Evolutionary conservation across 2,797 vertebrate genomes (phyloP).

Genomic region (Sarcoramphus papa): DNA sequence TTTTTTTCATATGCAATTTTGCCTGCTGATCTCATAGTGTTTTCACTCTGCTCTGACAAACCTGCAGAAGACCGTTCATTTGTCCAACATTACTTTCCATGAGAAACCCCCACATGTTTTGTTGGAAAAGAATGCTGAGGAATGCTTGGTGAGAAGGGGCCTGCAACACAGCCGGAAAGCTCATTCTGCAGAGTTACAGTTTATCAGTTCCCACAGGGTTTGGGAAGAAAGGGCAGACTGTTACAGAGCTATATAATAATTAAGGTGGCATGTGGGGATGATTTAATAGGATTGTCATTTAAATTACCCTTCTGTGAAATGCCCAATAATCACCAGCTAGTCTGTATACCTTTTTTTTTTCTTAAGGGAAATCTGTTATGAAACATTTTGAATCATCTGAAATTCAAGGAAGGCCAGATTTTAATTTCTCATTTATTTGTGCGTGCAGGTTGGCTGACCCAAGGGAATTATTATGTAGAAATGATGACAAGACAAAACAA

Average conservation of each 20-base stretch:
- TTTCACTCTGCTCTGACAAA: neutral
- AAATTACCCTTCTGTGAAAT: constrained; percentile 23
- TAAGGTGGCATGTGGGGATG: neutral
- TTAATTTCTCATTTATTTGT: constrained; percentile 1
- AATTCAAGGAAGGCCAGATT: neutral
- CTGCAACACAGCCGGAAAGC: neutral
- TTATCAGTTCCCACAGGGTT: neutral
- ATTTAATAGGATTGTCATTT: constrained; percentile 29
- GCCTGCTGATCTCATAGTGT: neutral
- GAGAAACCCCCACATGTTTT: neutral
- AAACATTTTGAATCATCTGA: neutral
- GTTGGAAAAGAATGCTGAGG: neutral
- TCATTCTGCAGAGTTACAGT: neutral
- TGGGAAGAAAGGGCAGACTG: neutral
- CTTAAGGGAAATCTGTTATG: neutral
- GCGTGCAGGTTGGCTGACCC: neutral
- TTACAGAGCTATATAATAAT: neutral
- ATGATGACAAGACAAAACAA: neutral
- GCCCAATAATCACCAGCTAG: neutral
- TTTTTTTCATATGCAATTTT: neutral
- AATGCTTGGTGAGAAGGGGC: neutral
- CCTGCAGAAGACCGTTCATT: neutral
- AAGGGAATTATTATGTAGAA: neutral
- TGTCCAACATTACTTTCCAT: neutral
- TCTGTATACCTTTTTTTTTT: neutral